These are phyloP conservation scores for Fistularia tabacaria DNA, from an alignment of 2,797 vertebrate species.

Conservation along the genomic window DNA sequence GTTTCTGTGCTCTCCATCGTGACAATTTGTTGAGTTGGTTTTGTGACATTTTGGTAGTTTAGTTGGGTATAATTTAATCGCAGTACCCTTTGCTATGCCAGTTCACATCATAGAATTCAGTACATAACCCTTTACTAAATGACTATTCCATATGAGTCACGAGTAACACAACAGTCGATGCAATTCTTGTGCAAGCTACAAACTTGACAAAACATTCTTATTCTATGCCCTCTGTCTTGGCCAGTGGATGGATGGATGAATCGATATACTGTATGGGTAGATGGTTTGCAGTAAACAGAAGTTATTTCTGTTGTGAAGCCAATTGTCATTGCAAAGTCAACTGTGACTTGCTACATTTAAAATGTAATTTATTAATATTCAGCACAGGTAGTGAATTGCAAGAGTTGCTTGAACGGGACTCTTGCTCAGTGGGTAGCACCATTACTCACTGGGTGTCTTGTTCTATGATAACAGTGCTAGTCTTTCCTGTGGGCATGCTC, in stretches of 20 bases:
- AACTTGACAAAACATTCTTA: conserved; percentile 20
- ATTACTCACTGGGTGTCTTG: background rate
- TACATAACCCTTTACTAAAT: conserved; percentile 39
- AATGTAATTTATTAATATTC: background rate
- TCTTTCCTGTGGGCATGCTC: background rate
- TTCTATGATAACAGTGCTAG: background rate
- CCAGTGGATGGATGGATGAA: conserved; percentile 1
- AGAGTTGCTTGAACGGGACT: background rate
- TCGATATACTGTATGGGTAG: background rate
- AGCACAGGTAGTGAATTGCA: background rate
- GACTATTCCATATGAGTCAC: conserved; percentile 61
- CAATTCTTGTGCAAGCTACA: conserved; percentile 58
- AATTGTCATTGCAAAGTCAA: background rate
- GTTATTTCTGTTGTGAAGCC: background rate
- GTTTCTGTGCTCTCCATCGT: too few species aligned
- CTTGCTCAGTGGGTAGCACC: background rate
- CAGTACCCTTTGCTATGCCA: background rate
- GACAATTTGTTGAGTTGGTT: too few species aligned
- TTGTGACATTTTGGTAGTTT: too few species aligned
- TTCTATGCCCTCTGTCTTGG: conserved; percentile 32
- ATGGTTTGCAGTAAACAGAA: background rate
- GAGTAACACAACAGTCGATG: conserved; percentile 43
- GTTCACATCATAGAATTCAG: conserved; percentile 22
- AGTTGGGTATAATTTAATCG: too few species aligned
- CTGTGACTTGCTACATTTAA: background rate